These are phyloP conservation scores for Cordilura impudica DNA, from an alignment of 2,888 invertebrate genomes.

Conservation along the genomic window DNA sequence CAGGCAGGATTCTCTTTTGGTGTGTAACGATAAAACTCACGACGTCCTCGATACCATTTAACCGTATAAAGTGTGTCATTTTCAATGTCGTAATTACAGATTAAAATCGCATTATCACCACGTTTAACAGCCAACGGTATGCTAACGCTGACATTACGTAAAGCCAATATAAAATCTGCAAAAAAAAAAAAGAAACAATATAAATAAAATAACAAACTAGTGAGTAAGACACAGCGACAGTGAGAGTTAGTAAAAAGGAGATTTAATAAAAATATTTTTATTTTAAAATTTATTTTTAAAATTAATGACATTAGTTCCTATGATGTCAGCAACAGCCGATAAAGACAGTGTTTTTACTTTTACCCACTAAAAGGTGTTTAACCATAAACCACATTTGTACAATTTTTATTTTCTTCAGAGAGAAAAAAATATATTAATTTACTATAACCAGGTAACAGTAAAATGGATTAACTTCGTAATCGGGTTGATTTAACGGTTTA, in stretches of 20 bases:
- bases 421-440: too few relatives aligned
- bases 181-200: constrained; percentile 26
- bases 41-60: constrained; percentile 90
- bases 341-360: not conserved
- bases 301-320: constrained; percentile 33
- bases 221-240: not conserved
- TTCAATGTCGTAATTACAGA: constrained; percentile 89
- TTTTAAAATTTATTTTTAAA: not conserved
- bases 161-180: constrained; percentile 72
- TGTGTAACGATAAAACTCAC: constrained; percentile 91
- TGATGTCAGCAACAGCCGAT: not conserved
- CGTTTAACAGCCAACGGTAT: constrained; percentile 84
- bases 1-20: constrained; percentile 86
- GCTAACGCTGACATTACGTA: constrained; percentile 83
- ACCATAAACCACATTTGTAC: too few relatives aligned
- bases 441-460: too few relatives aligned
- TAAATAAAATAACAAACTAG: constrained; percentile 11
- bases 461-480: too few relatives aligned
- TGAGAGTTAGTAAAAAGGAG: not conserved
- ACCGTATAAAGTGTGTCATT: constrained; percentile 90
- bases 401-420: too few relatives aligned
- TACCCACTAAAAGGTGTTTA: not conserved
- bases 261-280: not conserved
- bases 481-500: too few relatives aligned
- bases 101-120: constrained; percentile 83